These are phyloP conservation scores for Cygnus buccinator DNA, from an alignment of 2,113 vertebrate genomes.

Conservation along the genomic window DNA sequence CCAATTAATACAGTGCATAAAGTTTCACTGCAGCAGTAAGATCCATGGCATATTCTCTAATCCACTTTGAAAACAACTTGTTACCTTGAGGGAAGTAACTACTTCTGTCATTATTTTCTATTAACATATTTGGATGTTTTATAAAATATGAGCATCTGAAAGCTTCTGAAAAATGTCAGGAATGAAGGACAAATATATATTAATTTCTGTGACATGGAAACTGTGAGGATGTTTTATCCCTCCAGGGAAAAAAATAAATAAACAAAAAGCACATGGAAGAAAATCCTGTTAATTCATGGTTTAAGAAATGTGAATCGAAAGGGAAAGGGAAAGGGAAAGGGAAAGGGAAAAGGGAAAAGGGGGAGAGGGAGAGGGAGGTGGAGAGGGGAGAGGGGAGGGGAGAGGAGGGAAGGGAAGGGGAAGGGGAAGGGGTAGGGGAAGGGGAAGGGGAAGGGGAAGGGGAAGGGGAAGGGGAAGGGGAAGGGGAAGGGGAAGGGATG, in stretches of 20 bases:
- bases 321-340: too few relatives aligned
- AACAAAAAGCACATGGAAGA: background rate
- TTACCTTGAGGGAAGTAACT: background rate
- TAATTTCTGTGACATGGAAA: background rate
- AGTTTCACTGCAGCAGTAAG: background rate
- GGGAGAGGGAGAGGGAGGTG: too few relatives aligned
- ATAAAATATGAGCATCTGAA: background rate
- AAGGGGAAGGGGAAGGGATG: background rate
- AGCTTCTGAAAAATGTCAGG: background rate
- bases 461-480: too few relatives aligned
- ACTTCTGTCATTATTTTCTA: background rate
- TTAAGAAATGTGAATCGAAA: background rate
- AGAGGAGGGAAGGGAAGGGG: too few relatives aligned
- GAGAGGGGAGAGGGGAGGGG: too few relatives aligned
- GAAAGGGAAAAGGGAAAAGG: too few relatives aligned
- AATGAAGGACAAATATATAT: background rate
- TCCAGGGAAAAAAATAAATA: background rate
- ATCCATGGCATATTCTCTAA: background rate
- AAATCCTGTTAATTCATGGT: background rate
- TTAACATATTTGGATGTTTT: fast-evolving
- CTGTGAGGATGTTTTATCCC: background rate
- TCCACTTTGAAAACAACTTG: background rate
- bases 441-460: background rate
- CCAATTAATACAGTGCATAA: conserved; percentile 22
- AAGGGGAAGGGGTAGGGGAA: too few relatives aligned